Evolutionary conservation across 2,113 vertebrate genomes (phyloP).

Genomic region (Callionymus lyra): DNA sequence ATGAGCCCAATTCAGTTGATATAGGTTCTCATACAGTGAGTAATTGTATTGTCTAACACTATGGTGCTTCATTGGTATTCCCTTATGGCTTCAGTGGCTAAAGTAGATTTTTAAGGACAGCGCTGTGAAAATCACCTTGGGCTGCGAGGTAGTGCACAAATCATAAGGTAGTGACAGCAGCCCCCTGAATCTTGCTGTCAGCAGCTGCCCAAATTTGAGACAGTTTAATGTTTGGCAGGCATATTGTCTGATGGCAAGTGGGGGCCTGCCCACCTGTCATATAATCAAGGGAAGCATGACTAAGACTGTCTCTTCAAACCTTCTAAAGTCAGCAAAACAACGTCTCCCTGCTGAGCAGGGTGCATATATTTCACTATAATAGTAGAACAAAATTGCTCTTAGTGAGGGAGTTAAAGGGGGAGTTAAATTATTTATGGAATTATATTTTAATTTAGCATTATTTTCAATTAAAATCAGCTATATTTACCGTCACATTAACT

Average conservation of each 20-base stretch:
- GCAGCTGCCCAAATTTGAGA: constrained; percentile 32
- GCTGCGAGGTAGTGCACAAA: constrained; percentile 25
- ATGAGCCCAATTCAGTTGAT: too few species aligned
- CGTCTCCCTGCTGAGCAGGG: too few species aligned
- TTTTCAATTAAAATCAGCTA: too few species aligned
- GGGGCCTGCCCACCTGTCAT: constrained; percentile 47
- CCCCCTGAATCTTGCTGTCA: constrained; percentile 41
- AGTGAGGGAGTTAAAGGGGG: too few species aligned
- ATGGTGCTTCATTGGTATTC: constrained; percentile 4
- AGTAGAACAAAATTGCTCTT: too few species aligned
- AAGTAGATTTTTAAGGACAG: constrained; percentile 7
- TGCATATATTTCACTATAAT: too few species aligned
- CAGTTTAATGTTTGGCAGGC: constrained; percentile 43
- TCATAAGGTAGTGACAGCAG: constrained; percentile 32
- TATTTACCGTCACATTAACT: too few species aligned
- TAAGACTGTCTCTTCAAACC: constrained; percentile 51
- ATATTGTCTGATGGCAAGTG: constrained; percentile 38
- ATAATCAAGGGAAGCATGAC: constrained; percentile 33
- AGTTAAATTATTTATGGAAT: too few species aligned
- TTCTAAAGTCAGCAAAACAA: too few species aligned
- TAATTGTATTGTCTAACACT: background rate
- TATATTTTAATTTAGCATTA: too few species aligned
- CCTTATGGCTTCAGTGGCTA: constrained; percentile 9
- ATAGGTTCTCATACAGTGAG: constrained; percentile 3
- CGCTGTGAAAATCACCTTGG: constrained; percentile 35